A percentile compares a stretch with the other conserved stretches of the same genome.
Conservation (phyloP, 2,113 vertebrate species). For the Pollachius pollachius region DNA sequence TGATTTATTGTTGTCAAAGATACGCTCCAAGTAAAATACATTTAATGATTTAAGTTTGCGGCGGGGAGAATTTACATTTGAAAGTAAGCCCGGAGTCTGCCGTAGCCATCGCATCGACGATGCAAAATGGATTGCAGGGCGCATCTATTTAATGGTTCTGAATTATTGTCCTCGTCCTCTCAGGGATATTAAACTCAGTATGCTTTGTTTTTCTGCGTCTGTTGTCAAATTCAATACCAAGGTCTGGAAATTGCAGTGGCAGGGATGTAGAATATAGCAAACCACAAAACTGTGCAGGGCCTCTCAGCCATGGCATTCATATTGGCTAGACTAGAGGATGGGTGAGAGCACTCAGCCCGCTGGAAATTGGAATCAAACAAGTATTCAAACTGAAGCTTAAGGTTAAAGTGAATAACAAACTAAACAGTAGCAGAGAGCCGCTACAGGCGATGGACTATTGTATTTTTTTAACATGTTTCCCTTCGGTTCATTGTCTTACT, state of each 20-base stretch:
- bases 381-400: too few species aligned
- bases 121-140: constrained; percentile 69
- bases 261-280: constrained; percentile 21
- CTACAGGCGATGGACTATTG: too few species aligned
- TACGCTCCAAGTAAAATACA: constrained; percentile 62
- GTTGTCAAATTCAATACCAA: constrained; percentile 38
- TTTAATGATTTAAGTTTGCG: constrained; percentile 68
- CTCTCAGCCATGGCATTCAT: constrained; percentile 30
- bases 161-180: constrained; percentile 62
- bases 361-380: too few species aligned
- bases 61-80: constrained; percentile 64
- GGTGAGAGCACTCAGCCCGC: too few species aligned
- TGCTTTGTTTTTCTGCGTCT: constrained; percentile 46
- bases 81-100: constrained; percentile 52
- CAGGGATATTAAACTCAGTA: constrained; percentile 59
- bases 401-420: too few species aligned
- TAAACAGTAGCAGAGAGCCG: too few species aligned
- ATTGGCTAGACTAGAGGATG: too few species aligned
- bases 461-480: too few species aligned
- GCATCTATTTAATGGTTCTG: constrained; percentile 65
- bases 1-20: constrained; percentile 74
- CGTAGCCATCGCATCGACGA: constrained; percentile 63
- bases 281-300: constrained; percentile 24
- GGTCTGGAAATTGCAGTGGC: constrained; percentile 49
- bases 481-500: too few species aligned